Conservation (phyloP, 2,113 vertebrate genomes). For the Ciconia stormi region DNA sequence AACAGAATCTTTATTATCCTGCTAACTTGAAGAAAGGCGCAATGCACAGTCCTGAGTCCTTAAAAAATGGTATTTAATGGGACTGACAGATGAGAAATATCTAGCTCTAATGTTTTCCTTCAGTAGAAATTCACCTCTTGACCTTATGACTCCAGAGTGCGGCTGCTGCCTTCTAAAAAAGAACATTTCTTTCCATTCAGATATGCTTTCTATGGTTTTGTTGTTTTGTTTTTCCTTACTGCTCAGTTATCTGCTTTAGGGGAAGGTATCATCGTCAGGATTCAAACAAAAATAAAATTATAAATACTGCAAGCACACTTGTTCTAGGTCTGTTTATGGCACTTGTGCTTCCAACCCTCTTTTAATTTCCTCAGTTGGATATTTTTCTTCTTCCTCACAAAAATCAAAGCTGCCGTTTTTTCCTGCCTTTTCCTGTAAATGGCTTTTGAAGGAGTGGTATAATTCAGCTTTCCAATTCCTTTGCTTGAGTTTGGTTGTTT, state of each 20-base stretch:
- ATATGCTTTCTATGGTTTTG: slow-evolving; percentile 26
- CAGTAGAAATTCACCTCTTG: slow-evolving; percentile 64
- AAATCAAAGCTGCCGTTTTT: slow-evolving; percentile 6
- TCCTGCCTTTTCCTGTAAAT: background rate
- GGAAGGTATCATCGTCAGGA: background rate
- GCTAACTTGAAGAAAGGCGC: slow-evolving; percentile 60
- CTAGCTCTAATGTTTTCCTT: slow-evolving; percentile 61
- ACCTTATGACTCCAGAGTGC: slow-evolving; percentile 53
- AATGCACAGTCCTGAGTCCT: slow-evolving; percentile 38
- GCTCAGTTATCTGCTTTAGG: slow-evolving; percentile 15
- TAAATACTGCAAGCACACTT: background rate
- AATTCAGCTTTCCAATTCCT: background rate
- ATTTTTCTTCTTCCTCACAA: slow-evolving; percentile 13
- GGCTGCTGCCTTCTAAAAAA: slow-evolving; percentile 29
- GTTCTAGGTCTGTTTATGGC: background rate
- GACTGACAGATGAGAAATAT: slow-evolving; percentile 62
- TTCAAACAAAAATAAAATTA: slow-evolving; percentile 10
- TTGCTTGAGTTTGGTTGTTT: background rate
- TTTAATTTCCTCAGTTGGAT: background rate
- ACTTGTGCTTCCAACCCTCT: slow-evolving; percentile 20
- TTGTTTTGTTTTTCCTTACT: background rate
- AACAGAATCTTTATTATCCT: slow-evolving; percentile 74
- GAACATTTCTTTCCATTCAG: slow-evolving; percentile 52
- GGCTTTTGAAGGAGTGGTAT: background rate
- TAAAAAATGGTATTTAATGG: slow-evolving; percentile 67